These are phyloP conservation scores for Takifugu ocellatus DNA, from an alignment of 2,797 vertebrate species.

Conservation along the genomic window DNA sequence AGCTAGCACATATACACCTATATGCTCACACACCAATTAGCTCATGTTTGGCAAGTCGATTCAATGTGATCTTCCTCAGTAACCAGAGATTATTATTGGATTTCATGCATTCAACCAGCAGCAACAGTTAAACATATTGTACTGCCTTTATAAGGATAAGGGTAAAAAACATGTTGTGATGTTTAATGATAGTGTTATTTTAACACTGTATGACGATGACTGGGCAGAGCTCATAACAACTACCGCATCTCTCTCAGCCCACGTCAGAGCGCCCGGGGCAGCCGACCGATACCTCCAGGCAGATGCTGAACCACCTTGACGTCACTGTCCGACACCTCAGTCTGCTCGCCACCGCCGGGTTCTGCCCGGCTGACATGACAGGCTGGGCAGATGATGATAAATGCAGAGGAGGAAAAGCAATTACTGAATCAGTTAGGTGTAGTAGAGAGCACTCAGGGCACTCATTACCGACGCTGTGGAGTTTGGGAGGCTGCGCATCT, in stretches of 20 bases:
- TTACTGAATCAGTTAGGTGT: conserved; percentile 76
- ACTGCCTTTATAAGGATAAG: no score
- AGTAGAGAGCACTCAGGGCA: conserved; percentile 66
- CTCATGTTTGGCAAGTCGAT: no score
- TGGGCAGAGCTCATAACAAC: conserved; percentile 20
- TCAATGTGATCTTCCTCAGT: no score
- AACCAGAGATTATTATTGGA: no score
- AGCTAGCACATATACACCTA: no score
- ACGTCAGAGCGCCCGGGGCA: conserved; percentile 17
- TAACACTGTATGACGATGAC: conserved; percentile 5
- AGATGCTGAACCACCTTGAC: conserved; percentile 26
- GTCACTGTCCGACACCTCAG: conserved; percentile 37
- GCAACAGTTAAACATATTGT: no score
- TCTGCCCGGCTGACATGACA: conserved; percentile 68
- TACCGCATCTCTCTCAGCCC: conserved; percentile 1
- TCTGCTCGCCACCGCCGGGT: conserved; percentile 52
- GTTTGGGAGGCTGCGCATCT: conserved; percentile 31
- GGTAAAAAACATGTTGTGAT: no score
- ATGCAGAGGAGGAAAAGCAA: conserved; percentile 80
- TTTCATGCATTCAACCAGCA: no score
- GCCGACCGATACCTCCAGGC: conserved; percentile 37
- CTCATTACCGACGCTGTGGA: conserved; percentile 71
- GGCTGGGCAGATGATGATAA: conserved; percentile 76
- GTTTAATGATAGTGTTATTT: no score
- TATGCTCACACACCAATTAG: no score